phyloP scores from a whole-genome alignment of 2,888 invertebrate genomes.

The Artemia sinica region DNA sequence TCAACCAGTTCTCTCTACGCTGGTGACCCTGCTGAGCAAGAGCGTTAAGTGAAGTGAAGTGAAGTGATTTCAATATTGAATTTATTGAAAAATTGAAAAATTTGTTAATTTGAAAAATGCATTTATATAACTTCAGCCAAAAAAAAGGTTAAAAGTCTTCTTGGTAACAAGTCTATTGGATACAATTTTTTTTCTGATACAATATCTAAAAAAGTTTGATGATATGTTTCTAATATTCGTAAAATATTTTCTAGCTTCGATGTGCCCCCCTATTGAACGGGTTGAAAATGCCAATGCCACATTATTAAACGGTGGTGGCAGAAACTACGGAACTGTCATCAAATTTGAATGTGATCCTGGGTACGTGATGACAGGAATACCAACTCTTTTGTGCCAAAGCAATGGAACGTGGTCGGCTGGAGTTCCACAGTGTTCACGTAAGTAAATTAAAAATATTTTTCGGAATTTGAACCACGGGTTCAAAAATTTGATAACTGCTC shows the following conservation, averaged over 20 bases:
- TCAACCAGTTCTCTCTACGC: too few relatives aligned
- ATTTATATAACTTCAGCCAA: too few relatives aligned
- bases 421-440: slow-evolving; percentile 66
- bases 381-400: slow-evolving; percentile 81
- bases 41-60: too few relatives aligned
- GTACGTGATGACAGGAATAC: slow-evolving; percentile 68
- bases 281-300: slow-evolving; percentile 72
- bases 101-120: too few relatives aligned
- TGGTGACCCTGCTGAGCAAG: too few relatives aligned
- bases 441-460: slow-evolving; percentile 28
- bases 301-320: slow-evolving; percentile 68
- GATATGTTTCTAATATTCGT: too few relatives aligned
- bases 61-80: too few relatives aligned
- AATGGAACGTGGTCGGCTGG: slow-evolving; percentile 88
- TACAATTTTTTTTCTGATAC: too few relatives aligned
- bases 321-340: slow-evolving; percentile 82
- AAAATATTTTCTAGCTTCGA: slow-evolving; percentile 47
- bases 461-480: neutral
- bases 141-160: too few relatives aligned
- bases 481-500: neutral
- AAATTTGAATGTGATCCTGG: slow-evolving; percentile 81
- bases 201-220: too few relatives aligned
- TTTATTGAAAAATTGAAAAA: too few relatives aligned
- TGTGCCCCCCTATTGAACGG: slow-evolving; percentile 69
- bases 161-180: too few relatives aligned